These are phyloP conservation scores for Cepphus grylle DNA, from an alignment of 2,113 vertebrate species.

Conservation along the genomic window DNA sequence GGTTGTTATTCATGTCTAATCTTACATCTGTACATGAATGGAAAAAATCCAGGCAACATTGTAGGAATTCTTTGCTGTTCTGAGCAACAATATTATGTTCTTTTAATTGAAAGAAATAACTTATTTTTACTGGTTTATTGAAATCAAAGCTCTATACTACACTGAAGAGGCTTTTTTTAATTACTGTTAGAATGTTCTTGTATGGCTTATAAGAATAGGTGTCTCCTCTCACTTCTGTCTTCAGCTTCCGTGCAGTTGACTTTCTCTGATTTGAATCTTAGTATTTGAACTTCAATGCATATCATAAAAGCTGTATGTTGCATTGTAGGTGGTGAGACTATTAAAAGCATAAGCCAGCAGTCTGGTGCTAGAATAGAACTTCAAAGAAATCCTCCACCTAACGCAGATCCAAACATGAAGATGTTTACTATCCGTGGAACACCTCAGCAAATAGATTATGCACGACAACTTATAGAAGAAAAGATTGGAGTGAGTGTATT, in stretches of 20 bases:
- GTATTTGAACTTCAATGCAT: not conserved
- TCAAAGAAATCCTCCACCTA: slow-evolving; percentile 95
- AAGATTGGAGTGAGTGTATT: slow-evolving; percentile 90
- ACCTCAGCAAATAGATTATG: slow-evolving; percentile 96
- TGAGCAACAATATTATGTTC: not conserved
- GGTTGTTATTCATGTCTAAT: not conserved
- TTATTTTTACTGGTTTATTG: not conserved
- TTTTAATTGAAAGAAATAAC: not conserved
- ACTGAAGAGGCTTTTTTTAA: not conserved
- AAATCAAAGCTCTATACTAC: not conserved
- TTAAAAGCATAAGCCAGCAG: slow-evolving; percentile 97
- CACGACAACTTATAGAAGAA: slow-evolving; percentile 96
- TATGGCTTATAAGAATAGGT: not conserved
- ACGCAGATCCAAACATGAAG: slow-evolving; percentile 94
- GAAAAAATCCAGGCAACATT: not conserved
- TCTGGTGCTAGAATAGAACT: slow-evolving; percentile 96
- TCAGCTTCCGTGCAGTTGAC: not conserved
- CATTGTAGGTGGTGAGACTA: slow-evolving; percentile 90
- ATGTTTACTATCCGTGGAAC: slow-evolving; percentile 95
- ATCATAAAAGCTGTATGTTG: not conserved
- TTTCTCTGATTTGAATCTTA: not conserved
- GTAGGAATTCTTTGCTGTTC: not conserved
- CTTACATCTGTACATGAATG: not conserved
- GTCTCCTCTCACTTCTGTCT: not conserved
- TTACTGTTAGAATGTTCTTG: not conserved